A percentile compares a stretch with the other conserved stretches of the same genome.
Conservation (phyloP, 2,113 vertebrate species). For the Nettapus auritus region DNA sequence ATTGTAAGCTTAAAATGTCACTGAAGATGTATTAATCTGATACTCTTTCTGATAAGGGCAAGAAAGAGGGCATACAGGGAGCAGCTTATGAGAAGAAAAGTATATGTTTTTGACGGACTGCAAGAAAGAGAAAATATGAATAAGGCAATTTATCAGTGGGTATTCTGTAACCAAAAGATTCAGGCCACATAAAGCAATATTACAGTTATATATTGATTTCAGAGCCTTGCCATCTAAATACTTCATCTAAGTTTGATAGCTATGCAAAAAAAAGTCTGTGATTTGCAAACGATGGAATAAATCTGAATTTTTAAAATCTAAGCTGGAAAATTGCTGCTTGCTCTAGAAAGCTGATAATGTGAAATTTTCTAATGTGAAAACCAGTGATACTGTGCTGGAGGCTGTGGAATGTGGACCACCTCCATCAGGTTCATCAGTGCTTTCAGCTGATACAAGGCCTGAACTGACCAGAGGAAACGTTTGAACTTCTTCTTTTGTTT, state of each 20-base stretch:
- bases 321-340: not conserved
- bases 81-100: not conserved
- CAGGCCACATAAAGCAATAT: not conserved
- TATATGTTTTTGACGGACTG: not conserved
- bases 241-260: not conserved
- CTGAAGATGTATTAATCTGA: slow-evolving; percentile 71
- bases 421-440: not conserved
- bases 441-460: not conserved
- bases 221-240: not conserved
- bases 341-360: not conserved
- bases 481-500: not conserved
- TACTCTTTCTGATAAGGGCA: slow-evolving; percentile 67
- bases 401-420: accelerated
- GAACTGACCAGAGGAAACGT: not conserved
- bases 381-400: not conserved
- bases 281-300: not conserved
- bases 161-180: not conserved
- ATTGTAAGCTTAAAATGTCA: slow-evolving; percentile 70
- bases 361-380: not conserved
- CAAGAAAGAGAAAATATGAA: slow-evolving; percentile 49
- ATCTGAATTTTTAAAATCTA: not conserved
- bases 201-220: not conserved
- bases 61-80: not conserved
- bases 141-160: slow-evolving; percentile 48
- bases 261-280: not conserved